Base-by-base conservation (phyloP, 2,113 vertebrate genomes). In the Climacteris rufus region DNA sequence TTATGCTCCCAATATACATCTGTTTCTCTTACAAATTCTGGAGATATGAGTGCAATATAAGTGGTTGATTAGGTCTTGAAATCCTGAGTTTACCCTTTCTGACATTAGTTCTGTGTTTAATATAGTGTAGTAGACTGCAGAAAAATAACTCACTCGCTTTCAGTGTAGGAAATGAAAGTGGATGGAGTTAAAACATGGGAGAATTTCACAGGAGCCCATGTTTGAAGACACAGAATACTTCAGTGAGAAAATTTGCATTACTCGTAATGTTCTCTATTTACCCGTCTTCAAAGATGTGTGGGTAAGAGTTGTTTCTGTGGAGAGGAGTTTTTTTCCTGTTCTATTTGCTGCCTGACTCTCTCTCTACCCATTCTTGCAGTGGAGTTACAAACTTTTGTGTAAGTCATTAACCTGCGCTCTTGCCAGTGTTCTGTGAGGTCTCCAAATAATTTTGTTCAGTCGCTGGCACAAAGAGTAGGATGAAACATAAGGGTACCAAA, bases 221-320 rank as follows among this genome's bases (percentile, higher is more conserved):
- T 87, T 87, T 92, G 64, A 89, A 96, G 87, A 94, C 79, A 56
- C 3, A 17, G 40, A 92, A 68, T 72, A 37, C 85, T 94, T 91
- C 65, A 89, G 8, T 60, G 20, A 91, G 57, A 83, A 82, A 83
- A 52, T 80, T 44, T 74, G 44, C 35, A 77, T 93, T 92, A 15
- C 56, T 81, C 59, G 47, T 40, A 11, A 40, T 96, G 59, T 56
- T 93, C 35, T 66, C 31, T 77, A 7, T 95, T 92, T 90, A 92
- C n/a, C 77, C 91, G 49, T 85, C 92, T 83, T 92, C 75, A 66
- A 31, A 87, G 71, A 80, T 47, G 8, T 35, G 33, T 82, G 35
- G 65, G 25, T 89, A 50, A 90, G 91, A 75, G 33, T 54, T 66
- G 68, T 90, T 70, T 84, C 66, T 45, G 33, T 65, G 23, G 12